These are phyloP conservation scores for Centruroides sculpturatus DNA, from an alignment of 1,140 invertebrate species.

Conservation along the genomic window DNA sequence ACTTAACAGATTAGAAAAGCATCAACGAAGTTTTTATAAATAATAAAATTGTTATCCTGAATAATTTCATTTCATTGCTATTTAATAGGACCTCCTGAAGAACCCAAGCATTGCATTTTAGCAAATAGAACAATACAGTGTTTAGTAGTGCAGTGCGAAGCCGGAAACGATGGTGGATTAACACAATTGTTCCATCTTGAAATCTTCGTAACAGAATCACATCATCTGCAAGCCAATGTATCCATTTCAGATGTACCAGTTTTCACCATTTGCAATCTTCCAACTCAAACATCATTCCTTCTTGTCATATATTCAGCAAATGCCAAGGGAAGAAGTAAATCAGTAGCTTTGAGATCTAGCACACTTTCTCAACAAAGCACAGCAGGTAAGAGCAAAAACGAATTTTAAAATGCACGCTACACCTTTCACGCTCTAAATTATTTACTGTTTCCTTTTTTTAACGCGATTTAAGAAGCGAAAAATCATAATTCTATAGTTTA, in stretches of 20 bases:
- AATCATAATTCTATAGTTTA: no score
- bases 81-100: slow-evolving; percentile 19
- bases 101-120: slow-evolving; percentile 17
- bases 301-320: not conserved
- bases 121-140: slow-evolving; percentile 17
- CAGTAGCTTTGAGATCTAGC: not conserved
- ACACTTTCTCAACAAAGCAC: no score
- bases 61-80: not conserved
- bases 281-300: not conserved
- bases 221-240: not conserved
- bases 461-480: no score
- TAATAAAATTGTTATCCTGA: no score
- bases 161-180: slow-evolving; percentile 62
- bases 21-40: no score
- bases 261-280: not conserved
- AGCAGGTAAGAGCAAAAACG: no score
- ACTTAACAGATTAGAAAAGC: no score
- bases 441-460: no score
- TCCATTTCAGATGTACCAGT: not conserved
- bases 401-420: no score
- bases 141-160: slow-evolving; percentile 54
- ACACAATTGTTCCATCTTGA: slow-evolving; percentile 66
- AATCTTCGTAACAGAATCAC: not conserved
- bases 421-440: no score
- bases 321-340: not conserved